Conservation (phyloP, 2,888 invertebrate genomes). For the Bimastos eiseni region DNA sequence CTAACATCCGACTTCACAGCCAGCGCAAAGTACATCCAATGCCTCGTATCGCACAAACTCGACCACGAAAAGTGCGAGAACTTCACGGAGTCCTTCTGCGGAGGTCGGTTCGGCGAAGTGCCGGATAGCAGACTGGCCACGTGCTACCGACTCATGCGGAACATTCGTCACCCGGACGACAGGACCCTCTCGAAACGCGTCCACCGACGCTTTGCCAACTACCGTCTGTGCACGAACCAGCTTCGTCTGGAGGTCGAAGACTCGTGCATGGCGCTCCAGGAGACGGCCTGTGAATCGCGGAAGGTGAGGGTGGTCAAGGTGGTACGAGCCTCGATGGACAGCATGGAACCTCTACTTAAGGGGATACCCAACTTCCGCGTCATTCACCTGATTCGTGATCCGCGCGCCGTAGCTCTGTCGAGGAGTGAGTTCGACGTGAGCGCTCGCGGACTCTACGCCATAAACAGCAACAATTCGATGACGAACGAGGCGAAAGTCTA, state of each 20-base stretch:
- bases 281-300: not conserved
- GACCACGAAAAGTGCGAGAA: slow-evolving; percentile 10
- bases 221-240: slow-evolving; percentile 23
- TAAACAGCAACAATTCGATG: not conserved
- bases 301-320: slow-evolving; percentile 29
- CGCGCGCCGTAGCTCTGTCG: slow-evolving; percentile 34
- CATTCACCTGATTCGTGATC: slow-evolving; percentile 38
- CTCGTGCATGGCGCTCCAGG: slow-evolving; percentile 7
- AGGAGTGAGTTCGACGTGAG: slow-evolving; percentile 27
- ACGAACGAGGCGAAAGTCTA: slow-evolving; percentile 34
- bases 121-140: not conserved
- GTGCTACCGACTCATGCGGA: slow-evolving; percentile 15
- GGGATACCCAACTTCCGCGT: slow-evolving; percentile 30
- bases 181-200: not conserved
- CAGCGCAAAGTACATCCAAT: slow-evolving; percentile 28
- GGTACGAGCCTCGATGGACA: slow-evolving; percentile 36
- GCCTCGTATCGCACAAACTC: not conserved
- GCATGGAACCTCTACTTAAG: slow-evolving; percentile 21
- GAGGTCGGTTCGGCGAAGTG: slow-evolving; percentile 29
- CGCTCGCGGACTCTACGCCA: slow-evolving; percentile 30
- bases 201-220: not conserved
- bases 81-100: slow-evolving; percentile 28
- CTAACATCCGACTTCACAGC: slow-evolving; percentile 30
- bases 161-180: not conserved
- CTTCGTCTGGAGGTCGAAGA: not conserved